Base-by-base conservation (phyloP, 2,797 vertebrate species). In the Fistularia commersonii region DNA sequence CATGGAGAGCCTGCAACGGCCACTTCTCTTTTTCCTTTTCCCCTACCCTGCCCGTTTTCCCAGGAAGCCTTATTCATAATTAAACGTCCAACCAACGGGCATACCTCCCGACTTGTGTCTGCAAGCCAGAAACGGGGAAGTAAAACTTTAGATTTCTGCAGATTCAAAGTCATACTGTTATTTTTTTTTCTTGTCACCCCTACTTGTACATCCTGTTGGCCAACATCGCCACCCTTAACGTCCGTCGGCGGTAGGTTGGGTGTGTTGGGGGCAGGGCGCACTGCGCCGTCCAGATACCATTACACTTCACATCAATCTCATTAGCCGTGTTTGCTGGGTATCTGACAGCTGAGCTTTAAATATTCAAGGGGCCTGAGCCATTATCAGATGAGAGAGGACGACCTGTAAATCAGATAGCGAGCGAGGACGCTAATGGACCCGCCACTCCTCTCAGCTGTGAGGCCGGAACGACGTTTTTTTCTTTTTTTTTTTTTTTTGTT, bases 391-490 rank as follows among this genome's bases (percentile, higher is more conserved):
- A 66, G 78, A 76, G 70, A 69, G 76, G 70, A 61, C 48, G 44
- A 78, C 76, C 78, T 71, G 74, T 83, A 82, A 83, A 88, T 85
- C 84, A 83, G 84, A 87, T 82, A 67, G 68, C n/a, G n/a, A 73
- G 79, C 62, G 37, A 40, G 36, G 55, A 69, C 77, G 64, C 83
- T 84, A 85, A 86, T 85, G 82, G 81, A 84, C 63, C 58, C 69
- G 65, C 70, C 72, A 70, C 80, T 69, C 62, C 57, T 72, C 57
- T 55, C 57, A 39, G 64, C 67, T 39, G 71, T 8, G 61, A 76
- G 57, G 72, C n/a, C n/a, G n/a, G n/a, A n/a, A n/a, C n/a, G n/a
- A n/a, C n/a, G n/a, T n/a, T n/a, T n/a, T n/a, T n/a, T n/a, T n/a
- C n/a, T n/a, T n/a, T n/a, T n/a, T n/a, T n/a, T n/a, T n/a, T n/a